Percentiles rank a stretch among this genome's conserved stretches.
Conservation (phyloP, 2,113 vertebrate species). For the Alosa alosa region DNA sequence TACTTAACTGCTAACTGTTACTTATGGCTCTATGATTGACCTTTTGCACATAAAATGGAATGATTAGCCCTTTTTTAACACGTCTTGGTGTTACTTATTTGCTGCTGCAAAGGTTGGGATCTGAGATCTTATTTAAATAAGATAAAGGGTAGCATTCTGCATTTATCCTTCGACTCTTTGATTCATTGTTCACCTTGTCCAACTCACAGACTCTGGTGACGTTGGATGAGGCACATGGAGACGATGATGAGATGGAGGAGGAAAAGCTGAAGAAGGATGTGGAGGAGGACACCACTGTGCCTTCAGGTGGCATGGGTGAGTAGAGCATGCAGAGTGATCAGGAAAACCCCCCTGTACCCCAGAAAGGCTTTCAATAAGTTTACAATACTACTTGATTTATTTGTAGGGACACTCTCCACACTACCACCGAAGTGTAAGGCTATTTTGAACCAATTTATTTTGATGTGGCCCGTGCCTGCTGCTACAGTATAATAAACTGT, state of each 20-base stretch:
- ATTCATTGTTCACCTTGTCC: conserved; percentile 50
- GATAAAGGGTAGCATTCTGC: background rate
- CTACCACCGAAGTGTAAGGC: too few relatives aligned
- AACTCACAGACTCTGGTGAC: conserved; percentile 71
- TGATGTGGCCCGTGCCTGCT: too few relatives aligned
- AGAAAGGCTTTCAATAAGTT: too few relatives aligned
- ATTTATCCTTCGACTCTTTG: background rate
- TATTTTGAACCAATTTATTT: too few relatives aligned
- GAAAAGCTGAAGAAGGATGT: conserved; percentile 36
- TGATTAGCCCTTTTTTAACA: background rate
- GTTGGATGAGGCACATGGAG: conserved; percentile 75
- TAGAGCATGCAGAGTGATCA: background rate
- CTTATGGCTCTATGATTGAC: background rate
- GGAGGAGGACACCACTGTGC: conserved; percentile 32
- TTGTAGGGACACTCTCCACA: too few relatives aligned
- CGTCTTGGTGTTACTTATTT: background rate
- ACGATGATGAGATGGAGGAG: conserved; percentile 66
- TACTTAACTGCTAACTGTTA: background rate
- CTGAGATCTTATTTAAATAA: background rate
- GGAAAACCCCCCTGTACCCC: background rate
- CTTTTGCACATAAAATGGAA: background rate
- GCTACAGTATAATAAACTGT: too few relatives aligned
- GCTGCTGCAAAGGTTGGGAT: background rate
- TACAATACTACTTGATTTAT: too few relatives aligned
- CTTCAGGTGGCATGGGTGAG: conserved; percentile 53